phyloP scores from a whole-genome alignment of 2,888 invertebrate genomes.

The Fragum sueziense region DNA sequence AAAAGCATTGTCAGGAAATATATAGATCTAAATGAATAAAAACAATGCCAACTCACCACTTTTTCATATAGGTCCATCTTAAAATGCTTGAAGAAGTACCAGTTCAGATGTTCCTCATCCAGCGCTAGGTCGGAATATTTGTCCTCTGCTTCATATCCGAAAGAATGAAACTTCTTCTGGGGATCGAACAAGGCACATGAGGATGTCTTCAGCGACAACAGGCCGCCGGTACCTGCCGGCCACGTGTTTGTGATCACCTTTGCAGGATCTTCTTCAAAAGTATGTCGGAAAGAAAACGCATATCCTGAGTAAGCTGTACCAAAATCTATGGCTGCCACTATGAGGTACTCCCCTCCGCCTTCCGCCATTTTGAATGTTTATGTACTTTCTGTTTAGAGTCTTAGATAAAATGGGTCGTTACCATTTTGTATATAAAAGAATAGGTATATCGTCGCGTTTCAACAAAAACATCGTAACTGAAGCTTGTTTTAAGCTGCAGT shows the following conservation, averaged over 20 bases:
- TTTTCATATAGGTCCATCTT: constrained; percentile 37
- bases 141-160: constrained; percentile 47
- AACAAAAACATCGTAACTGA: too few species aligned
- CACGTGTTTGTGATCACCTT: constrained; percentile 29
- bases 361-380: constrained; percentile 4
- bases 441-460: too few species aligned
- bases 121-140: constrained; percentile 33
- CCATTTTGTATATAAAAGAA: too few species aligned
- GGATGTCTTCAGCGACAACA: constrained; percentile 40
- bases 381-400: too few species aligned
- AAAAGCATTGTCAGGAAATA: too few species aligned
- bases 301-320: constrained; percentile 50
- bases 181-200: constrained; percentile 37
- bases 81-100: constrained; percentile 46
- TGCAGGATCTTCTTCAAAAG: constrained; percentile 30
- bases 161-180: constrained; percentile 36
- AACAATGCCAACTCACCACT: constrained; percentile 6
- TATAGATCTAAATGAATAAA: too few species aligned
- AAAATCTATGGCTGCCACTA: constrained; percentile 55
- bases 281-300: constrained; percentile 37
- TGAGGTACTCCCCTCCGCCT: constrained; percentile 3
- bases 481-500: too few species aligned
- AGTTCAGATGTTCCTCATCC: constrained; percentile 22
- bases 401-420: too few species aligned
- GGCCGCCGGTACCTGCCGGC: constrained; percentile 1